Evolutionary conservation across 1,140 invertebrate species (phyloP).

Genomic region (Drosophila athabasca): DNA sequence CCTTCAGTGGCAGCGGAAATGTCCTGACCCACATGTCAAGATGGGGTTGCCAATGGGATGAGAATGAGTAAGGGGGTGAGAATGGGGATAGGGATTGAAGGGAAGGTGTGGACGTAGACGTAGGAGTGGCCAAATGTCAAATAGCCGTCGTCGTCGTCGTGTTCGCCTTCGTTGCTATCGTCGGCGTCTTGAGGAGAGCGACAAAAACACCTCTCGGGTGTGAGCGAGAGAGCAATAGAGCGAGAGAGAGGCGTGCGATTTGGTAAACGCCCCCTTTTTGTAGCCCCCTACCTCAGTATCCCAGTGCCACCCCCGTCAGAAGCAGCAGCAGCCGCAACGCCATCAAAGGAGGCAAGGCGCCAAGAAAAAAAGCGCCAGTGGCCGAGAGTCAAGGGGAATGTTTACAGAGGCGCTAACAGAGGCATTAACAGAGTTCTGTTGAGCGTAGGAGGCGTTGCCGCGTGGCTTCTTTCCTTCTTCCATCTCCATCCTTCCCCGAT

Average conservation of each 20-base stretch:
- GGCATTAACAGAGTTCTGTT: conserved; percentile 41
- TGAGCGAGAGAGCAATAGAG: conserved; percentile 16
- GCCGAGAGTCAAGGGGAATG: too few species aligned
- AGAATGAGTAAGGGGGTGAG: not conserved
- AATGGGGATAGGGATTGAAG: not conserved
- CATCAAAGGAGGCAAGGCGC: conserved; percentile 20
- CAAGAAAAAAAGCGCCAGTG: conserved; percentile 7
- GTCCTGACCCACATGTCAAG: conserved; percentile 71
- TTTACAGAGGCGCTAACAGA: not conserved
- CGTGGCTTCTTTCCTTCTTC: not conserved
- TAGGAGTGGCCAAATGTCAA: conserved; percentile 75
- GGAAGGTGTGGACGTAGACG: conserved; percentile 37
- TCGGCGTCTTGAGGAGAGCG: conserved; percentile 42
- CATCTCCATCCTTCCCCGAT: not conserved
- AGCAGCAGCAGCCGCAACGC: conserved; percentile 17
- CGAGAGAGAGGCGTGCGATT: conserved; percentile 54
- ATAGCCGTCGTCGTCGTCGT: conserved; percentile 38
- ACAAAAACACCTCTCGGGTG: not conserved
- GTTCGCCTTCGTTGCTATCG: not conserved
- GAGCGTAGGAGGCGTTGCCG: conserved; percentile 31
- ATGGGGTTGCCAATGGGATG: conserved; percentile 4
- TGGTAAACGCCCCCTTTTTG: conserved; percentile 65
- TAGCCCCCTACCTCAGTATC: conserved; percentile 12
- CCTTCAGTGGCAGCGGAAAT: not conserved
- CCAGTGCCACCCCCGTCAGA: conserved; percentile 22